Evolutionary conservation across 2,888 invertebrate species (phyloP).

Genomic region (Bombylius discolor): DNA sequence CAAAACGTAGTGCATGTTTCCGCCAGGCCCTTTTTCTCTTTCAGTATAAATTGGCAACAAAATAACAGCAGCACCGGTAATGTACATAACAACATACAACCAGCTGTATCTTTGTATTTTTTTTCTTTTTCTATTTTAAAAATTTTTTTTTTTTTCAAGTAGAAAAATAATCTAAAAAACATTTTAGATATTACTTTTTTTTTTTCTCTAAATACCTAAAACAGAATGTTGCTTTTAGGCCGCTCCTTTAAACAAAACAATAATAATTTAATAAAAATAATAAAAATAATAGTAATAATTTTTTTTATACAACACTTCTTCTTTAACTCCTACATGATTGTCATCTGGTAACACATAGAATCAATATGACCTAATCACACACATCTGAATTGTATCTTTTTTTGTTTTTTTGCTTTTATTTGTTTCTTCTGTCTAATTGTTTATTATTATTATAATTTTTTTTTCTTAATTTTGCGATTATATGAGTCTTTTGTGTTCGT

Average conservation of each 20-base stretch:
- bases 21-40: not conserved
- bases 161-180: too few relatives aligned
- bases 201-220: not conserved
- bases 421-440: too few relatives aligned
- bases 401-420: too few relatives aligned
- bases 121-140: not conserved
- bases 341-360: not conserved
- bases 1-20: not conserved
- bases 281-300: too few relatives aligned
- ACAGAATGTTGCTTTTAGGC: not conserved
- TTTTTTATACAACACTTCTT: not conserved
- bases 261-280: not conserved
- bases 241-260: not conserved
- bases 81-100: too few relatives aligned
- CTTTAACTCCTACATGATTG: not conserved
- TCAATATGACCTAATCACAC: conserved; percentile 14
- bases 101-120: not conserved
- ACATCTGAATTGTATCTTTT: not conserved
- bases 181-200: too few relatives aligned
- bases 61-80: not conserved
- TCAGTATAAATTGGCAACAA: not conserved
- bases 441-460: too few relatives aligned
- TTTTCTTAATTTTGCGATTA: too few relatives aligned
- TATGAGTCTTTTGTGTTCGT: too few relatives aligned
- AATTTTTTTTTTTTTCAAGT: too few relatives aligned